Conservation (phyloP, 1,140 invertebrate species). For the Drosophila eugracilis region DNA sequence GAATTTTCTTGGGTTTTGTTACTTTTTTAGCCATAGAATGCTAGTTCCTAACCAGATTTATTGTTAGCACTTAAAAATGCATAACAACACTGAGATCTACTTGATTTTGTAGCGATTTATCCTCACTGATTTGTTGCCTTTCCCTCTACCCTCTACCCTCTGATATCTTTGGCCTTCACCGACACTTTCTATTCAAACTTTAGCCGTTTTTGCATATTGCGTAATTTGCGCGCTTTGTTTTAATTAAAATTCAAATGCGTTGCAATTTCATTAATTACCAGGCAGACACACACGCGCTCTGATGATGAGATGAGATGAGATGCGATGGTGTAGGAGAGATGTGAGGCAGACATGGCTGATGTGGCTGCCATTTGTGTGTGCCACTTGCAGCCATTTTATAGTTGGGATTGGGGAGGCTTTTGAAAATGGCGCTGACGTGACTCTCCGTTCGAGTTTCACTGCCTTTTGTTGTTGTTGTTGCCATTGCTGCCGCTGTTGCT, state of each 20-base stretch:
- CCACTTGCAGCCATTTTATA: slow-evolving; percentile 76
- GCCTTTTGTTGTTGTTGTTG: slow-evolving; percentile 1
- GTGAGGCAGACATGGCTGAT: slow-evolving; percentile 9
- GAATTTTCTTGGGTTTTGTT: too few species aligned
- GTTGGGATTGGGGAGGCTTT: slow-evolving; percentile 67
- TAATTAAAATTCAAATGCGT: slow-evolving; percentile 84
- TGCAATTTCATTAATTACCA: slow-evolving; percentile 84
- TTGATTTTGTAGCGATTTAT: not conserved
- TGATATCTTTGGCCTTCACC: not conserved
- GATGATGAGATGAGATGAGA: not conserved
- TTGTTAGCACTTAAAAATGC: too few species aligned
- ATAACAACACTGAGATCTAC: too few species aligned
- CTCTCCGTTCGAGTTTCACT: slow-evolving; percentile 21
- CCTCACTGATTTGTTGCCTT: not conserved
- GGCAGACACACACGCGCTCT: slow-evolving; percentile 21
- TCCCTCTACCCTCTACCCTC: not conserved
- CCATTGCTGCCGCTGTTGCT: slow-evolving; percentile 14
- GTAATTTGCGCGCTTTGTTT: slow-evolving; percentile 81
- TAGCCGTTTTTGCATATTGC: slow-evolving; percentile 13
- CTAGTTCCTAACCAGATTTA: too few species aligned
- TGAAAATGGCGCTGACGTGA: slow-evolving; percentile 76
- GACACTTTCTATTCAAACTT: slow-evolving; percentile 1
- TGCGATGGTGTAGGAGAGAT: too few species aligned
- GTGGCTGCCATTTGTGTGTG: slow-evolving; percentile 38
- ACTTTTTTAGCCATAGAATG: too few species aligned